Evolutionary conservation across 2,113 vertebrate genomes (phyloP).

Genomic region (Larimichthys crocea): DNA sequence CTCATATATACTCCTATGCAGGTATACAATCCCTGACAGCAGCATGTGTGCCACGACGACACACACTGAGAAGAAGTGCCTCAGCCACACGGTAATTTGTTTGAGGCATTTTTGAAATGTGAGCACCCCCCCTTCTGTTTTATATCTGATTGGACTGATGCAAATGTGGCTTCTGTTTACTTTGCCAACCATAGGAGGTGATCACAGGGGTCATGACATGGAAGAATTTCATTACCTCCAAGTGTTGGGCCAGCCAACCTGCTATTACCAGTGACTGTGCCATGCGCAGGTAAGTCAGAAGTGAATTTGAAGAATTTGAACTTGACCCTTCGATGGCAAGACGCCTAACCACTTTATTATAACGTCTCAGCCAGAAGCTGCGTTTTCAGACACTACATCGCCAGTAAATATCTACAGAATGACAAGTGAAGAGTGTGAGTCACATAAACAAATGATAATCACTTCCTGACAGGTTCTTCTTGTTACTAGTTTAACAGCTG

Average conservation of each 20-base stretch:
- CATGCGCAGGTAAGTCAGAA: slow-evolving; percentile 81
- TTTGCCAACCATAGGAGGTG: slow-evolving; percentile 82
- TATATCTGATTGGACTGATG: not conserved
- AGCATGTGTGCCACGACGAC: slow-evolving; percentile 65
- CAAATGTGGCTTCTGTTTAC: not conserved
- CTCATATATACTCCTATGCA: slow-evolving; percentile 9
- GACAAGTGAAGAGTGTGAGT: not conserved
- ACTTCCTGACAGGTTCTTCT: not conserved
- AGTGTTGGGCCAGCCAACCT: slow-evolving; percentile 66
- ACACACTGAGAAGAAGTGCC: slow-evolving; percentile 83
- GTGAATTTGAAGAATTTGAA: slow-evolving; percentile 27
- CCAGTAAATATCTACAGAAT: not conserved
- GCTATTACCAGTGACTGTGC: slow-evolving; percentile 39
- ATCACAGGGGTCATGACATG: slow-evolving; percentile 87
- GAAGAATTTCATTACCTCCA: slow-evolving; percentile 84
- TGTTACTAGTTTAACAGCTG: not conserved
- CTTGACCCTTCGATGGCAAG: not conserved
- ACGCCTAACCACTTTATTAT: not conserved
- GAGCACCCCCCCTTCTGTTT: not conserved
- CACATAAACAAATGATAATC: not conserved
- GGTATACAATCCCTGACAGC: slow-evolving; percentile 78
- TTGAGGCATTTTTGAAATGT: not conserved
- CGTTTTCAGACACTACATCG: not conserved
- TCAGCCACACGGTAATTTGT: slow-evolving; percentile 83
- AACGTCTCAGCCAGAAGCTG: not conserved